Conservation (phyloP, 2,113 vertebrate species). For the Myanophis thanlyinensis region DNA sequence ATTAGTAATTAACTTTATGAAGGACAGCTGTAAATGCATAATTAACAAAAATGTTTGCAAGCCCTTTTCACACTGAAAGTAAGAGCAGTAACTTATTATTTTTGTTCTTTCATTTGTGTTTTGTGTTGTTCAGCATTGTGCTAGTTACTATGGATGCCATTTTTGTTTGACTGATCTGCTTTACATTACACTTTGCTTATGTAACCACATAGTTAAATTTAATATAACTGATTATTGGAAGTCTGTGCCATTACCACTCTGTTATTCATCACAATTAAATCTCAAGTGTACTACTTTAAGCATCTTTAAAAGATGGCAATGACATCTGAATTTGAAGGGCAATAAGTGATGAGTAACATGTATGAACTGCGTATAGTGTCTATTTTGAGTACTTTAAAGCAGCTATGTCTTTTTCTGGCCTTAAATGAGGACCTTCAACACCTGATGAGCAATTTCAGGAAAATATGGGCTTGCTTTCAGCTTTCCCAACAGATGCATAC, state of each 20-base stretch:
- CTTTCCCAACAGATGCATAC: not conserved
- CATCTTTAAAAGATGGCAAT: not conserved
- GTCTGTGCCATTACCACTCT: not conserved
- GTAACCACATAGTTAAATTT: slow-evolving; percentile 57
- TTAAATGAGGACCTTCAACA: not conserved
- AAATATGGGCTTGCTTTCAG: not conserved
- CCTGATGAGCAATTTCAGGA: not conserved
- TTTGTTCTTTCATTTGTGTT: not conserved
- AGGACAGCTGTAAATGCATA: slow-evolving; percentile 99
- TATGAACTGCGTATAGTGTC: not conserved
- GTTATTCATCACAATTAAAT: slow-evolving; percentile 25
- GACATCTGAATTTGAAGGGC: not conserved
- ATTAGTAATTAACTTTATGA: slow-evolving; percentile 99
- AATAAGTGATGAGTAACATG: not conserved
- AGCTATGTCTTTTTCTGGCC: not conserved
- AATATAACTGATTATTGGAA: slow-evolving; percentile 32
- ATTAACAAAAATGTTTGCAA: slow-evolving; percentile 99
- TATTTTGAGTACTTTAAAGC: not conserved
- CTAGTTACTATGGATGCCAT: slow-evolving; percentile 63
- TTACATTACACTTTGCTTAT: slow-evolving; percentile 63
- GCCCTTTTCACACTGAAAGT: slow-evolving; percentile 84
- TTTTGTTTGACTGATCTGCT: slow-evolving; percentile 60
- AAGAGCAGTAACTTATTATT: slow-evolving; percentile 73
- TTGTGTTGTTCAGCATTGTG: not conserved
- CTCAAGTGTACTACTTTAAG: slow-evolving; percentile 40